Percentiles rank a stretch among this genome's conserved stretches.
phyloP scores from a whole-genome alignment of 30 jellyfish, hydroid and myxozoan species.

The Phacellophora camtschatica region DNA sequence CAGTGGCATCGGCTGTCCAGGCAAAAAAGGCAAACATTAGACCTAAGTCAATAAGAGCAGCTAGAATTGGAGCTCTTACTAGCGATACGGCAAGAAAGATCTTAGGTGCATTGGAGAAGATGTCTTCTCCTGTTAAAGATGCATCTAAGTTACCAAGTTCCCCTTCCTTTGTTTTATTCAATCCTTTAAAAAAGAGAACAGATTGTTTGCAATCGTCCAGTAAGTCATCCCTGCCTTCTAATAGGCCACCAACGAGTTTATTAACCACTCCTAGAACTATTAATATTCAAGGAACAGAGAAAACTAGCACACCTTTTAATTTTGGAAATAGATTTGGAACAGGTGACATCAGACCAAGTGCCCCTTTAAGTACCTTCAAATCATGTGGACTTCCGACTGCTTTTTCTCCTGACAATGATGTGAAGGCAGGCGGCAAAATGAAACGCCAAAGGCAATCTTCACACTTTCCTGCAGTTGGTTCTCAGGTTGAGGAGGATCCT shows the following conservation, averaged over 20 bases:
- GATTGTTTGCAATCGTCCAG: conserved; percentile 2
- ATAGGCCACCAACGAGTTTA: conserved; percentile 28
- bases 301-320: not conserved
- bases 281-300: conserved; percentile 9
- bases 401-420: conserved; percentile 39
- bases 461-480: conserved; percentile 30
- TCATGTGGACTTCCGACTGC: conserved; percentile 67
- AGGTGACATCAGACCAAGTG: conserved; percentile 48
- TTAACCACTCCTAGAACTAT: not conserved
- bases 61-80: conserved; percentile 73
- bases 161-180: conserved; percentile 38
- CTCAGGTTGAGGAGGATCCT: conserved; percentile 2
- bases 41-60: conserved; percentile 64
- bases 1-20: conserved; percentile 78
- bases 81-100: conserved; percentile 95
- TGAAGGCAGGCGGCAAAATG: conserved; percentile 61
- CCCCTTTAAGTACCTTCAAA: conserved; percentile 49
- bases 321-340: conserved; percentile 11
- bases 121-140: conserved; percentile 94
- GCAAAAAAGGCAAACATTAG: conserved; percentile 64
- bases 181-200: conserved; percentile 19
- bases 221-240: not conserved
- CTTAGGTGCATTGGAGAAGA: conserved; percentile 70
- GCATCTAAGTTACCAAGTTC: conserved; percentile 78
- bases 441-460: conserved; percentile 69